Base-by-base conservation (phyloP, 2,888 invertebrate genomes). In the Opisthograptis luteolata region DNA sequence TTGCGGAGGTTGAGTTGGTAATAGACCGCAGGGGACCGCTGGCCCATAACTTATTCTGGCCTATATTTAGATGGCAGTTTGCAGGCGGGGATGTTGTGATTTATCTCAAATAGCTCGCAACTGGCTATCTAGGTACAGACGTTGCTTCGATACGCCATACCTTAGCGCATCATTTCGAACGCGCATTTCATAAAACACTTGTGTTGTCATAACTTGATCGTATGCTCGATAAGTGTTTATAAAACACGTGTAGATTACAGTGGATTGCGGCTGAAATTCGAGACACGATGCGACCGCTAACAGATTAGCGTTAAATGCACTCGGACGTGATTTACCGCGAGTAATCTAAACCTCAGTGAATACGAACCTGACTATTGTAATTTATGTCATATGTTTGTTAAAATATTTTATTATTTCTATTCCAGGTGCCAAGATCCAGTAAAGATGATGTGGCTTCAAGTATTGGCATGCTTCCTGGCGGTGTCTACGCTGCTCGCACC, bases 361-460 rank as follows among this genome's bases (percentile, higher is more conserved):
- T 20, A 35, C 22, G 9, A 49, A 31, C 47, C 12, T 17, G 9
- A 15, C n/a, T 0, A n/a, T n/a, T n/a, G n/a, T n/a, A n/a, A n/a
- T n/a, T n/a, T n/a, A n/a, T n/a, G n/a, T n/a, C n/a, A n/a, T n/a
- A n/a, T n/a, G n/a, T n/a, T n/a, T n/a, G n/a, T 3, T 17, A 36
- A 41, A 48, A 60, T 37, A 19, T 24, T 20, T 12, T 47, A 58
- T 60, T 70, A 73, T 34, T 66, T 53, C 66, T 49, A 63, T 91
- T 91, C 57, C 89, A 91, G 91, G 87, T 84, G 81, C 78, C 72
- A 76, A 73, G 56, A 62, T 64, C 64, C 62, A 62, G 61, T 61
- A 55, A 83, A 76, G 62, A 88, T 25, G 24, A 35, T 87, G 87
- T 76, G 77, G 81, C 68, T 81, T 45, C 78, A 66, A 52, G 53